Base-by-base conservation (phyloP, 2,113 vertebrate genomes). In the Reinhardtius hippoglossoides region DNA sequence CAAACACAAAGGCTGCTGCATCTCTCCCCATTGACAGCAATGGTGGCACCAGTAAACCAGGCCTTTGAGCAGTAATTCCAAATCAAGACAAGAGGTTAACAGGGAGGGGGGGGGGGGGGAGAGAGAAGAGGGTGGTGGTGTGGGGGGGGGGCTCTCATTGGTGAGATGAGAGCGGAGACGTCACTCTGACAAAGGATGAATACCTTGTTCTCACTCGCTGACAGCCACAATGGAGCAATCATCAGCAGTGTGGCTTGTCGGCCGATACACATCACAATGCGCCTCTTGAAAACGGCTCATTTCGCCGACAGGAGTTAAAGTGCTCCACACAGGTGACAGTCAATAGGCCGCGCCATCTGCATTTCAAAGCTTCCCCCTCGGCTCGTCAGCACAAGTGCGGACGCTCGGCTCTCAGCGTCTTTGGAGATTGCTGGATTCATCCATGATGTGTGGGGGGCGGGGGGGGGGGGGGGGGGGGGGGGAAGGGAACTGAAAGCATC, bases 151-250 rank as follows among this genome's bases (percentile, higher is more conserved):
- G 71, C 12, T 57, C 75, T 84, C 68, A 60, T 61, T 44, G 78
- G 69, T 14, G 64, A 67, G 72, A 82, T 50, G 82, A 80, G 83
- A 78, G 84, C 54, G 54, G 82, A 81, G 80, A 87, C 48, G 75
- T 83, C 9, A 58, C 76, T 56, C 76, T 74, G 76, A 88, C 88
- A 90, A 90, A 91, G 81, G 80, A 89, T 87, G 88, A 92, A 92
- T 89, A 88, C 90, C 89, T 92, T 82, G 85, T 87, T 82, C 89
- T 81, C 79, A 35, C 44, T 65, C 14, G 80, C 85, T 87, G 85
- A 88, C 81, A 91, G 84, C 88, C 85, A 93, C 87, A 93, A 94
- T 92, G 67, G 92, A 93, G 92, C 90, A 91, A 93, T 94, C 91
- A 92, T 79, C 74, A 23, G 76, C 91, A 85, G 87, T 90, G 84